A percentile compares a stretch with the other conserved stretches of the same genome.
phyloP scores from a whole-genome alignment of 2,888 invertebrate genomes.

The Nomada flava region DNA sequence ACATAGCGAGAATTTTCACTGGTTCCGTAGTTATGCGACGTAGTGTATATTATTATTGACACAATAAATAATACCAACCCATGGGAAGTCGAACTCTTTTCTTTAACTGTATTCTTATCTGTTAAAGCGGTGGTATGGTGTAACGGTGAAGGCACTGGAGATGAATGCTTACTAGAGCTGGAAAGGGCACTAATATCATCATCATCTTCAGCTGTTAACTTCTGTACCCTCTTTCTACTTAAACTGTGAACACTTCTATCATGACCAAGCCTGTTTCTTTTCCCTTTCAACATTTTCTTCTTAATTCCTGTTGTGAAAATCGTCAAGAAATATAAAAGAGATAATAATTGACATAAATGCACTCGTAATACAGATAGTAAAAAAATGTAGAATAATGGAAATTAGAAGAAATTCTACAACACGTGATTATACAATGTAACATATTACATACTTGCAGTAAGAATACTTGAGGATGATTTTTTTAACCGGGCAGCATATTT shows the following conservation, averaged over 20 bases:
- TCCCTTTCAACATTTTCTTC: slow-evolving; percentile 83
- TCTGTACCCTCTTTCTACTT: slow-evolving; percentile 77
- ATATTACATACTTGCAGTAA: slow-evolving; percentile 84
- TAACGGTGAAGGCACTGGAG: slow-evolving; percentile 85
- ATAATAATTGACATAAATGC: slow-evolving; percentile 1
- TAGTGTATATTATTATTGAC: no score
- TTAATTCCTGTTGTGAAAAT: slow-evolving; percentile 80
- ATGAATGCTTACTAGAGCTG: slow-evolving; percentile 85
- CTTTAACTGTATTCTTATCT: slow-evolving; percentile 80
- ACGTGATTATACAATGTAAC: not conserved
- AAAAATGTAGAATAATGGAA: not conserved
- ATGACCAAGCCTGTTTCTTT: slow-evolving; percentile 78
- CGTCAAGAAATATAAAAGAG: not conserved
- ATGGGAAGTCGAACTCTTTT: slow-evolving; percentile 79
- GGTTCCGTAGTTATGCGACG: no score
- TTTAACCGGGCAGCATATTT: slow-evolving; percentile 85
- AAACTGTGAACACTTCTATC: slow-evolving; percentile 77
- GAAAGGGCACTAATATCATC: slow-evolving; percentile 83
- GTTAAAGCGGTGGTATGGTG: slow-evolving; percentile 76
- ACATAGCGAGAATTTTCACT: no score
- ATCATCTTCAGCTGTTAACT: slow-evolving; percentile 82
- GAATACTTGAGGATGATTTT: slow-evolving; percentile 84
- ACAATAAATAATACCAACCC: slow-evolving; percentile 69
- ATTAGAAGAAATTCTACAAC: not conserved
- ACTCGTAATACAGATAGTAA: not conserved